Base-by-base conservation (phyloP, 2,797 vertebrate genomes). In the Anas georgica region DNA sequence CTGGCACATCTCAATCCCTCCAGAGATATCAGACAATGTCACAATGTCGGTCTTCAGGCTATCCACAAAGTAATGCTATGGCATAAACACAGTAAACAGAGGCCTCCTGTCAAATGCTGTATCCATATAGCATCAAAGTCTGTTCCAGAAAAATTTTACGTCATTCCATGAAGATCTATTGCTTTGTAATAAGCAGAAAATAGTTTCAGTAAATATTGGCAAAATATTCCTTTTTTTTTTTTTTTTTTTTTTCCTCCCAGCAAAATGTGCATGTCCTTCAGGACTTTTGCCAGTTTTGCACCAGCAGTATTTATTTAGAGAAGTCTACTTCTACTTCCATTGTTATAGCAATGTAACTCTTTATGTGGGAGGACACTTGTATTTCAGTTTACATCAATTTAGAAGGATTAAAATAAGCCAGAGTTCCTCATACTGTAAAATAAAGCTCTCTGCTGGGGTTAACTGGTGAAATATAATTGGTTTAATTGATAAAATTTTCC, bases 241-340 rank as follows among this genome's bases (percentile, higher is more conserved):
- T 7, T 67, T 92, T 86, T 89, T 67, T 92, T 67, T 92, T 86
- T 89, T 63, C 37, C 37, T 18, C 20, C 21, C 26, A n/a, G 20
- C 9, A 88, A 56, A 39, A 45, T 48, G 63, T 67, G 6, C 22
- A 15, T 85, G 13, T 56, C n/a, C 39, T 17, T 70, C 17, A 28
- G n/a, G 11, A 15, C 25, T 63, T 73, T 17, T 37, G 8, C n/a
- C 73, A 22, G n/a, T 63, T 87, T 92, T 77, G 9, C 6, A 11
- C 31, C 59, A 67, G 8, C 5, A 35, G 10, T 58, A 28, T 84
- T 91, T 70, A 60, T 87, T 81, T 77, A 55, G 48, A n/a, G 20
- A 82, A 76, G 26, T 41, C 56, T 67, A 17, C 33, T 59, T 72
- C 50, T 67, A 17, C 33, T 63, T 72, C 46, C 73, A 4, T 46